Evolutionary conservation across 2,113 vertebrate species (phyloP), one percentile per base, ranked within the genome.

Genomic region (Otis tarda): DNA sequence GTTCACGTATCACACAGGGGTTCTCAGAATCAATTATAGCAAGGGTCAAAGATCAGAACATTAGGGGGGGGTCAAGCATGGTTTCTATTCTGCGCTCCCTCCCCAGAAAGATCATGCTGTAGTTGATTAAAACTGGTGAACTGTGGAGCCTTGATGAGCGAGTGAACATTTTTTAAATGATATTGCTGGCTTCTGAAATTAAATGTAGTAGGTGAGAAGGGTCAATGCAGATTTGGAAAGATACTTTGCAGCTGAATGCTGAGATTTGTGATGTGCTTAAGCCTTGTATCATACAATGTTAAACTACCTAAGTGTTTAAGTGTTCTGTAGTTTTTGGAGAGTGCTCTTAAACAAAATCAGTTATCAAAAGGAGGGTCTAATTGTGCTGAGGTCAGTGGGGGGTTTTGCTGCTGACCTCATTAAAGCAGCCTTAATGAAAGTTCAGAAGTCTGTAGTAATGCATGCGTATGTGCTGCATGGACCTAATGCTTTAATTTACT

Each of bases 11-110:
- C 96, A 96, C 93, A 94, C 70, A 56, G 85, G 83, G 96, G 75
- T 90, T 93, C 90, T 94, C 70, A 69, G 91, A 96, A 87, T 92
- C 94, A 84, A 91, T 97, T 92, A 83, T 95, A 81, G 70, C 76
- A 75, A 87, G 79, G 95, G 96, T 95, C 95, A 94, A 93, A 96
- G 95, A 95, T 91, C 93, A 96, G 82, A 91, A 92, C 81, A 60
- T 67, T 83, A 68, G 35, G 21, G 67, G 75, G 20, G 59, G 50
- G 75, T 84, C 55, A 84, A 61, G 67, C 82, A 31, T 33, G 67
- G 61, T 55, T 97, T 90, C 50, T 88, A 28, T 55, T 79, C 83
- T 80, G 17, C 78, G 55, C 90, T 88, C 55, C 61, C 80, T 95
- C 90, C 81, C 75, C 64, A 70, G 91, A 82, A 95, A 86, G 94